Evolutionary conservation across 1,140 invertebrate genomes (phyloP).

Genomic region (Diachasmimorpha longicaudata): DNA sequence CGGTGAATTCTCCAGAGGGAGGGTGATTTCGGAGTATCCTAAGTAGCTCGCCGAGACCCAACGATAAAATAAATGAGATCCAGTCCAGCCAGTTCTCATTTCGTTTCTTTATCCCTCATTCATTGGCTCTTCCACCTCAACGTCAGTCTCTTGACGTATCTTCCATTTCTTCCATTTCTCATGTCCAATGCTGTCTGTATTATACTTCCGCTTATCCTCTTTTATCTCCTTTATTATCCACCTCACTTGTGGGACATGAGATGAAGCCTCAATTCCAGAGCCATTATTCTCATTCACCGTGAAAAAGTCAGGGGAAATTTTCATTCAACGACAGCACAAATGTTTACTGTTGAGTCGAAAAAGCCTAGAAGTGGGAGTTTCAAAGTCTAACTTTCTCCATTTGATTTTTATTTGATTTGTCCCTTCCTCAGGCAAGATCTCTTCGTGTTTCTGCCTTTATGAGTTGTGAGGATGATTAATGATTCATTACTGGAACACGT

Average conservation of each 20-base stretch:
- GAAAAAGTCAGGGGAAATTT: background rate
- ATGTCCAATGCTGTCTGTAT: background rate
- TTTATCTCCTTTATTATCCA: too few species aligned
- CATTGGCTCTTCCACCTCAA: background rate
- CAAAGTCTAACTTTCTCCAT: too few species aligned
- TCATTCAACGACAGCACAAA: too few species aligned
- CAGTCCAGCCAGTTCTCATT: background rate
- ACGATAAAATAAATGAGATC: background rate
- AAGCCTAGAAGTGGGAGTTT: too few species aligned
- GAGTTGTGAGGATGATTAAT: too few species aligned
- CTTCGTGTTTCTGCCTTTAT: too few species aligned
- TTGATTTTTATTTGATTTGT: too few species aligned
- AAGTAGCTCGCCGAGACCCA: background rate
- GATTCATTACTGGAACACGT: too few species aligned
- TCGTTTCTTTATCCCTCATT: background rate
- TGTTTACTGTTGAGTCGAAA: too few species aligned
- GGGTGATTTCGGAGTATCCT: background rate
- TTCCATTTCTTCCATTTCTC: background rate
- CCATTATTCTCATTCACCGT: background rate
- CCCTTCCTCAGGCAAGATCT: too few species aligned
- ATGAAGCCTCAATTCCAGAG: background rate
- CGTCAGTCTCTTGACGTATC: background rate
- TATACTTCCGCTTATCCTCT: background rate
- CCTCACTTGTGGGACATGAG: too few species aligned
- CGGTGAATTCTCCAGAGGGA: background rate